Base-by-base conservation (phyloP, 2,888 invertebrate species). In the Eupithecia vulgata region DNA sequence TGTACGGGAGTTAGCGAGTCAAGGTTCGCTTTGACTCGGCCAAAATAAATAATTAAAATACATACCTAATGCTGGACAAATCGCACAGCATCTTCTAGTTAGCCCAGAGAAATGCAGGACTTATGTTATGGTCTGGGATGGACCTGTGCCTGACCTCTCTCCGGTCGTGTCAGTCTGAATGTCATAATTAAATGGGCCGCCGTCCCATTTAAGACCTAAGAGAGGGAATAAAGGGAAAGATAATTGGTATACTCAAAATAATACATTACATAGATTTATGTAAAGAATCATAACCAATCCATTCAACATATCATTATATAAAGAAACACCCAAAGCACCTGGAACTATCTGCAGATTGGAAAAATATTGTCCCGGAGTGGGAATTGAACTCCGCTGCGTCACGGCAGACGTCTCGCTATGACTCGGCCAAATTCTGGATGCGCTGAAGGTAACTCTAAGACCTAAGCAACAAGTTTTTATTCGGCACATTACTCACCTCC, bases 401-500 rank as follows among this genome's bases (percentile, higher is more conserved):
- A 48, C 3, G 48, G 48, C 7, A 3, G 42, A 6, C 15, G 42
- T 42, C 40, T 48, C 48, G 7, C n/a, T 13, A 45, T 15, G 17
- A 17, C 6, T 17, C 5, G 15, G 40, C 40, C 5, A 42, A 13
- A 42, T 42, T 42, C 2, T 42, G 13, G 13, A 59, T 30, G 12
- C 13, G 30, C 1, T 34, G 12, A 17, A 35, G 15, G n/a, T 34
- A n/a, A 35, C 48, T 30, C 59, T 68, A 65, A 72, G 72, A 65
- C 45, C 62, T 70, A 65, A 65, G 70, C 72, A 72, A 75, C 75
- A 75, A 72, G 75, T 70, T 75, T 75, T 72, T 72, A 65, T 66
- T 13, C 5, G 12, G 21, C 40, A 42, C 37, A 65, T 37, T 62
- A n/a, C 17, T 34, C 21, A 62, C 17, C 37, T 12, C 13, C 37